Conservation (phyloP, 2,113 vertebrate species). For the Elgaria multicarinata region DNA sequence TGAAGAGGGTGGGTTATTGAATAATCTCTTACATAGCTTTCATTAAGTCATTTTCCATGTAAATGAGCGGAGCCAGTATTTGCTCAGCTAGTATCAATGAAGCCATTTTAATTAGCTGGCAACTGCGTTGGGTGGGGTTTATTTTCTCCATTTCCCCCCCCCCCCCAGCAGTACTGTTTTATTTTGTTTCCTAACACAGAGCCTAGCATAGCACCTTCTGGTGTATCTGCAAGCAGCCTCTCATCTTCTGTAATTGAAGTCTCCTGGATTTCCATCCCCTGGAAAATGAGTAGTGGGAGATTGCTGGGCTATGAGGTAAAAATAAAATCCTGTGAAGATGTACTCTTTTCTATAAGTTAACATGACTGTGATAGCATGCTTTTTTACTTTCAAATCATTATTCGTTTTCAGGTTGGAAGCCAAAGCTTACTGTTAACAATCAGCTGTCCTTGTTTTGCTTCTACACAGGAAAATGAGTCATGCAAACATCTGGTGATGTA, state of each 20-base stretch:
- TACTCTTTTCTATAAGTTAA: neutral
- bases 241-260: constrained; percentile 90
- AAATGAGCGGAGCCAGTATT: neutral
- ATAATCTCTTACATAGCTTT: neutral
- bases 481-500: neutral
- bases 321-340: neutral
- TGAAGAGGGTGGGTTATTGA: constrained; percentile 86
- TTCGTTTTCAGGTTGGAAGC: neutral
- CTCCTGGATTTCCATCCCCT: constrained; percentile 84
- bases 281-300: constrained; percentile 83
- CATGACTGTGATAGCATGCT: neutral
- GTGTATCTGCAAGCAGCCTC: constrained; percentile 83
- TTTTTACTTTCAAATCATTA: neutral
- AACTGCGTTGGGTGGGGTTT: rapidly evolving
- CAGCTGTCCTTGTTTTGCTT: neutral
- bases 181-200: constrained; percentile 74
- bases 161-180: neutral
- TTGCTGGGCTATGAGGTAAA: constrained; percentile 94
- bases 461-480: constrained; percentile 8
- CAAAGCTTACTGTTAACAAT: neutral
- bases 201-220: constrained; percentile 83
- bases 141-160: neutral
- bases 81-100: neutral
- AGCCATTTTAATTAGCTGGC: neutral
- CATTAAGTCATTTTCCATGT: neutral